Evolutionary conservation across 2,888 invertebrate genomes (phyloP).

Genomic region (Lasioglossum villosulum): DNA sequence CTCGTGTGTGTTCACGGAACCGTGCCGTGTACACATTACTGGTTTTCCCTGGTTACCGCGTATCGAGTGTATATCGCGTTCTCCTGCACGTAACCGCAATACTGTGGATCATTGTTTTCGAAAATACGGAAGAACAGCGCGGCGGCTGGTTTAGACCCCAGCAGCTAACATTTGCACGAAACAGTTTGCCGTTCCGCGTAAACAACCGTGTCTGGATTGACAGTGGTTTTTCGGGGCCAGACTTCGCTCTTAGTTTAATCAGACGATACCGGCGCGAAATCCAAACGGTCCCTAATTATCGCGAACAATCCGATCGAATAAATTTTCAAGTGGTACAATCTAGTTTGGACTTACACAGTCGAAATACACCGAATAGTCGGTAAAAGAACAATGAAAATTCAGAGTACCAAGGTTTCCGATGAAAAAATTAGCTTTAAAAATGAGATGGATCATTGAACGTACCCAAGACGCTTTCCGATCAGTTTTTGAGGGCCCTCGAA

Average conservation of each 20-base stretch:
- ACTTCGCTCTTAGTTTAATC: background rate
- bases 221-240: background rate
- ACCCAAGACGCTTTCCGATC: background rate
- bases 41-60: constrained; percentile 59
- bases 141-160: background rate
- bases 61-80: constrained; percentile 58
- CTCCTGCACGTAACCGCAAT: constrained; percentile 54
- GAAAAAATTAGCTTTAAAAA: background rate
- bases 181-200: constrained; percentile 1
- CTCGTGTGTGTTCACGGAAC: constrained; percentile 60
- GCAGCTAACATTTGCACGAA: background rate
- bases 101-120: constrained; percentile 65
- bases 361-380: background rate
- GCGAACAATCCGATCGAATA: background rate
- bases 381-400: too few relatives aligned
- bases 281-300: background rate
- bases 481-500: background rate
- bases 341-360: background rate
- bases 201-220: constrained; percentile 10
- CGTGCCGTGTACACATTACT: constrained; percentile 65
- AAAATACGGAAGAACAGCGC: constrained; percentile 37
- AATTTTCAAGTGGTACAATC: background rate
- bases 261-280: background rate
- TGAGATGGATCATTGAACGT: background rate
- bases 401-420: background rate